Percentiles rank a stretch among this genome's conserved stretches.
phyloP scores from a whole-genome alignment of 1,140 invertebrate genomes.

The Hycleus phaleratus region DNA sequence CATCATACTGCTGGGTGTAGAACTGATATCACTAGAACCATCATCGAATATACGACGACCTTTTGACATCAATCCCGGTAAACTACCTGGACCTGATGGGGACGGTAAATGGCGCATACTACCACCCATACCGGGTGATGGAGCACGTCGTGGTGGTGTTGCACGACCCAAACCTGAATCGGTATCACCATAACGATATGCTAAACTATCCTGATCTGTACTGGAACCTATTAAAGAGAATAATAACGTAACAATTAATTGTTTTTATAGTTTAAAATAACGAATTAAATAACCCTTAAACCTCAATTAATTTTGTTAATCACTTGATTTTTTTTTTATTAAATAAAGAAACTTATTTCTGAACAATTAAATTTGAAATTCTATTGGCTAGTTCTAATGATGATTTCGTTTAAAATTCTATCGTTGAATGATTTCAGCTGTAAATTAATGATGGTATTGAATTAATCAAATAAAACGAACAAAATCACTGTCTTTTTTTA shows the following conservation, averaged over 20 bases:
- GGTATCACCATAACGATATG: constrained; percentile 54
- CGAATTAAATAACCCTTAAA: background rate
- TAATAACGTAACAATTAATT: background rate
- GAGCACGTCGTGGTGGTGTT: constrained; percentile 70
- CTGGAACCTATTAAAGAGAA: constrained; percentile 40
- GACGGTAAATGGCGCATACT: constrained; percentile 58
- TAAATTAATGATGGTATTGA: no score
- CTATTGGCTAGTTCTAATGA: no score
- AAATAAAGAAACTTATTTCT: background rate
- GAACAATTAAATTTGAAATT: no score
- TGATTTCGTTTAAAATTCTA: no score
- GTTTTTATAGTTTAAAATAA: background rate
- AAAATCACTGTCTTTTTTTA: no score
- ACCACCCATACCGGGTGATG: constrained; percentile 61
- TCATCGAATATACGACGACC: constrained; percentile 67
- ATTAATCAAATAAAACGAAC: no score
- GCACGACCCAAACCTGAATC: constrained; percentile 73
- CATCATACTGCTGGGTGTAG: constrained; percentile 64
- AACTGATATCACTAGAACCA: constrained; percentile 75
- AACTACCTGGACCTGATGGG: constrained; percentile 71
- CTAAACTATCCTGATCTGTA: constrained; percentile 46
- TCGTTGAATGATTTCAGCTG: no score
- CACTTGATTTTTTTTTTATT: background rate
- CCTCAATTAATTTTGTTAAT: background rate
- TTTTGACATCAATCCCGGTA: constrained; percentile 73